These are phyloP conservation scores for Hypothenemus hampei DNA, from an alignment of 1,140 invertebrate species.

Conservation along the genomic window DNA sequence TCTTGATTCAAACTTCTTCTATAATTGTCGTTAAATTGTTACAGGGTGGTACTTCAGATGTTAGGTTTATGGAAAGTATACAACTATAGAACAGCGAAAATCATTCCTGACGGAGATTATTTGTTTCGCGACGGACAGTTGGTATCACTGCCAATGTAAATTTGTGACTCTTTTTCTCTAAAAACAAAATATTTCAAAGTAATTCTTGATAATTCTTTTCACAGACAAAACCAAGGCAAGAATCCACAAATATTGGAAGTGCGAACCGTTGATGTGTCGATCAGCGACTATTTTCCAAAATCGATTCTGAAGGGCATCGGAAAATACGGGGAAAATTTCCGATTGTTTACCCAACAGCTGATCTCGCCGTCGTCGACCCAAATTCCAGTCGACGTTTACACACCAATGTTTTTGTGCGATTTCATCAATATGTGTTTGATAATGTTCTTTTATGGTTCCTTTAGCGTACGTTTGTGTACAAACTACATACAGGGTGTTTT, in stretches of 20 bases:
- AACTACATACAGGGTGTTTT: too few relatives aligned
- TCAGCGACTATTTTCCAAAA: conserved; percentile 14
- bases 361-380: conserved; percentile 9
- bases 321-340: conserved; percentile 12
- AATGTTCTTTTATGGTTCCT: conserved; percentile 10
- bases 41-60: conserved; percentile 3
- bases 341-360: conserved; percentile 11
- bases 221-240: background rate
- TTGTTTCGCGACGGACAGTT: background rate
- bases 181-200: too few relatives aligned
- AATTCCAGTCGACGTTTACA: conserved; percentile 23
- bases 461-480: too few relatives aligned
- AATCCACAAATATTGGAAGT: background rate
- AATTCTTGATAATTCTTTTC: background rate
- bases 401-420: conserved; percentile 23
- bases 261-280: background rate
- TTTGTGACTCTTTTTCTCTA: too few relatives aligned
- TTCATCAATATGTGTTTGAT: conserved; percentile 11
- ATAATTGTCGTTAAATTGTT: background rate
- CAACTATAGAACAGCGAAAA: background rate
- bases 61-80: conserved; percentile 13
- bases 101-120: conserved; percentile 16
- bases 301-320: conserved; percentile 1
- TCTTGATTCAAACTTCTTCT: background rate
- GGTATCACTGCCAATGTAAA: background rate